Base-by-base conservation (phyloP, 2,888 invertebrate genomes). In the Himalopsyche anomala region DNA sequence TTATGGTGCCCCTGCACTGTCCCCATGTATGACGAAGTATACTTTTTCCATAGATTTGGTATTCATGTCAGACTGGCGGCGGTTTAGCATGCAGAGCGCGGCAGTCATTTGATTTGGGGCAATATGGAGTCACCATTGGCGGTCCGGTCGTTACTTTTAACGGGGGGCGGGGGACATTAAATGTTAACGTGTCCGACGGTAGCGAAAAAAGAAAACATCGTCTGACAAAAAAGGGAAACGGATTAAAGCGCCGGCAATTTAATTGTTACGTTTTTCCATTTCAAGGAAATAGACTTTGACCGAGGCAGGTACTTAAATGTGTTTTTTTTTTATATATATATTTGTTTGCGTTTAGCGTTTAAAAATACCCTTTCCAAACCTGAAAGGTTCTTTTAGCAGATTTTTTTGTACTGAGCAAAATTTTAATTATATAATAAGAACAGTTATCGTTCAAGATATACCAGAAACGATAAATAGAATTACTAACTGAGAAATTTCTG, bases 61-160 rank as follows among this genome's bases (percentile, higher is more conserved):
- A 84, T 84, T 84, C 84, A 81, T 80, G 79, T 84, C 84, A 84
- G 84, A 28, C 62, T 54, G 28, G 36, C 28, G 17, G 42, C 36
- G 62, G 81, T 38, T 84, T 84, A 42, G 40, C 38, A 85, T 85
- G 81, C 85, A 82, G 42, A 82, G 82, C 85, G 81, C 81, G 85
- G 54, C 51, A 51, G 51, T 80, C 85, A 82, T 85, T 85, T 85
- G 85, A 85, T 85, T 85, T 82, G 82, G 85, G 82, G 74, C 85
- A 85, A 51, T 79, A 80, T 80, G 80, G 80, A 80, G 80, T 42
- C 80, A n/a, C 80, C 80, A 80, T 80, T 80, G 80, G 80, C 40
- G 80, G 80, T 40, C 40, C 40, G 80, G 42, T n/a, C 80, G 62
- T 62, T 62, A 62, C 62, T 62, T 62, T 62, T 62, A 62, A 62